These are phyloP conservation scores for Nyctibius bracteatus DNA, from an alignment of 2,113 vertebrate genomes.

Conservation along the genomic window DNA sequence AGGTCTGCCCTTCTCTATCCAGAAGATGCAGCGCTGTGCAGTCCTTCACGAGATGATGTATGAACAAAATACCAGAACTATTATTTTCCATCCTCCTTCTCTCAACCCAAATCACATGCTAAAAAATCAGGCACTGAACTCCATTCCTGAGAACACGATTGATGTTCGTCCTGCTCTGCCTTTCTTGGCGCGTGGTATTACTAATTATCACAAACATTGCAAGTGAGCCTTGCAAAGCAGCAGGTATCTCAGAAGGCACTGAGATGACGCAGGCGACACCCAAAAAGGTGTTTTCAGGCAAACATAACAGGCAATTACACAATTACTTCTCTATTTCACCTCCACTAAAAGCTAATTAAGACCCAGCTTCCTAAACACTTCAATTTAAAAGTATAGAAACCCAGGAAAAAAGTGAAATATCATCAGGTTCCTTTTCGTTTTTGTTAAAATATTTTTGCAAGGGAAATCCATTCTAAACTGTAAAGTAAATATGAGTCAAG, in stretches of 20 bases:
- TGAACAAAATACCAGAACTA: neutral
- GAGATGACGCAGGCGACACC: neutral
- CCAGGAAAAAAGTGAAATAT: neutral
- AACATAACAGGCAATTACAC: neutral
- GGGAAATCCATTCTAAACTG: neutral
- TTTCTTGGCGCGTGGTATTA: rapidly evolving
- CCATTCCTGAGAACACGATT: neutral
- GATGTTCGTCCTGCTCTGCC: neutral
- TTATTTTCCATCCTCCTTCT: neutral
- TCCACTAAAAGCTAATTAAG: neutral
- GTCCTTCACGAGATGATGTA: neutral
- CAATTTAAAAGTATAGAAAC: neutral
- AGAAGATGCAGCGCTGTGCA: neutral
- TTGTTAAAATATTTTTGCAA: neutral
- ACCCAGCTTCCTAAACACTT: neutral
- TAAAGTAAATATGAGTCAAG: neutral
- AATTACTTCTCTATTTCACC: neutral
- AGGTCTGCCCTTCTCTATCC: neutral
- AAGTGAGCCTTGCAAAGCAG: neutral
- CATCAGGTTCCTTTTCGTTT: neutral
- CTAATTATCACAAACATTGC: neutral
- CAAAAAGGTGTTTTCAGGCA: neutral
- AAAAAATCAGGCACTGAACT: neutral
- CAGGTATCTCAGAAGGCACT: neutral
- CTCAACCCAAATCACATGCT: neutral